phyloP scores from a whole-genome alignment of 2,888 invertebrate species.

The Ichneumoninae sp. region DNA sequence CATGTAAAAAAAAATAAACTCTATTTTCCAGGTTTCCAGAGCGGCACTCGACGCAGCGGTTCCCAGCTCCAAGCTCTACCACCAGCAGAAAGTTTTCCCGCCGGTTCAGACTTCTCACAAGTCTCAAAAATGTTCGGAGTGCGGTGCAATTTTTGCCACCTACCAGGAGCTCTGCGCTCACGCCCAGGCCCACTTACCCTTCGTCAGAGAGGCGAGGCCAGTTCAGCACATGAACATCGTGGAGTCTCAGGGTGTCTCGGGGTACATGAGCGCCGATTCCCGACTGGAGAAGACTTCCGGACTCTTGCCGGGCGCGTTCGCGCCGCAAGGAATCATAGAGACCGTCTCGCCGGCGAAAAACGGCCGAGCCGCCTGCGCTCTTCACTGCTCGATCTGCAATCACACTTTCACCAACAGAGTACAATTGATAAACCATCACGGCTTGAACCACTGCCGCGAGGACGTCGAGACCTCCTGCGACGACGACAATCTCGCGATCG shows the following conservation, averaged over 20 bases:
- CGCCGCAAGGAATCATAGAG: constrained; percentile 65
- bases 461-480: constrained; percentile 76
- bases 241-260: constrained; percentile 76
- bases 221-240: constrained; percentile 80
- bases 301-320: constrained; percentile 15
- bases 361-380: constrained; percentile 77
- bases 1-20: constrained; percentile 4
- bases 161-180: constrained; percentile 80
- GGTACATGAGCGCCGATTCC: constrained; percentile 60
- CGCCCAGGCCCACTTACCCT: constrained; percentile 76
- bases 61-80: constrained; percentile 76
- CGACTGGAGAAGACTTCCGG: constrained; percentile 48
- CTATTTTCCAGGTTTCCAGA: constrained; percentile 76
- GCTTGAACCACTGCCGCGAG: constrained; percentile 74
- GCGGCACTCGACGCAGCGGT: constrained; percentile 74
- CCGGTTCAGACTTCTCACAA: constrained; percentile 76
- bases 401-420: constrained; percentile 78
- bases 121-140: constrained; percentile 78
- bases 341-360: constrained; percentile 49
- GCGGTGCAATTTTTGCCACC: constrained; percentile 75
- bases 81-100: constrained; percentile 76
- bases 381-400: constrained; percentile 80
- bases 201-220: constrained; percentile 75
- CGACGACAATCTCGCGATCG: constrained; percentile 77
- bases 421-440: constrained; percentile 79